A percentile compares a stretch with the other conserved stretches of the same genome.
Evolutionary conservation across 92 coral and sea anemone species (phyloP).

Genomic region (Phenganax stokvisi): DNA sequence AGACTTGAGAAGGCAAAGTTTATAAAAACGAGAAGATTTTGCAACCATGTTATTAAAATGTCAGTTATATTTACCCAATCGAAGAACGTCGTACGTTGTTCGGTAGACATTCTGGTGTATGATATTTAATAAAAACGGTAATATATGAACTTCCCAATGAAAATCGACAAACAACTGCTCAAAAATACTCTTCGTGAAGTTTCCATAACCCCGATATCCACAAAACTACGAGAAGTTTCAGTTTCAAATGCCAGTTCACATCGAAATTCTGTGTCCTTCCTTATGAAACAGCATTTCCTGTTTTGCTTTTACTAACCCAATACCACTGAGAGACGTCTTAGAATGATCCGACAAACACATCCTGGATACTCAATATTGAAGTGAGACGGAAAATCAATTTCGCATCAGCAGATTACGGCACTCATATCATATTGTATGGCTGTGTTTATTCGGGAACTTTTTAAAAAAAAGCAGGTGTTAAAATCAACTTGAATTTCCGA

Average conservation of each 20-base stretch:
- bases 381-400: too few relatives aligned
- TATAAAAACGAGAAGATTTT: background rate
- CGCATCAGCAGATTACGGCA: too few relatives aligned
- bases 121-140: background rate
- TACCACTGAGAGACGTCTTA: too few relatives aligned
- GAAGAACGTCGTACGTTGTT: background rate
- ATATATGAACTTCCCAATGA: background rate
- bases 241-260: background rate
- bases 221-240: background rate
- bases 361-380: too few relatives aligned
- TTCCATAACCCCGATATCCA: background rate
- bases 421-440: too few relatives aligned
- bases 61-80: background rate
- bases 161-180: background rate
- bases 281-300: too few relatives aligned
- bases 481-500: too few relatives aligned
- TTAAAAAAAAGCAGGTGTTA: too few relatives aligned
- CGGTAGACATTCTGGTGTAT: slow-evolving; percentile 4
- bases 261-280: background rate
- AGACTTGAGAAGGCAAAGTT: background rate
- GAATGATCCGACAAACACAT: too few relatives aligned
- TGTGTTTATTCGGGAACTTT: too few relatives aligned
- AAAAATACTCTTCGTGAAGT: background rate
- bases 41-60: background rate
- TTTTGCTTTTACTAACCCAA: too few relatives aligned